Evolutionary conservation across 2,888 invertebrate genomes (phyloP).

Genomic region (Meghimatium bilineatum): DNA sequence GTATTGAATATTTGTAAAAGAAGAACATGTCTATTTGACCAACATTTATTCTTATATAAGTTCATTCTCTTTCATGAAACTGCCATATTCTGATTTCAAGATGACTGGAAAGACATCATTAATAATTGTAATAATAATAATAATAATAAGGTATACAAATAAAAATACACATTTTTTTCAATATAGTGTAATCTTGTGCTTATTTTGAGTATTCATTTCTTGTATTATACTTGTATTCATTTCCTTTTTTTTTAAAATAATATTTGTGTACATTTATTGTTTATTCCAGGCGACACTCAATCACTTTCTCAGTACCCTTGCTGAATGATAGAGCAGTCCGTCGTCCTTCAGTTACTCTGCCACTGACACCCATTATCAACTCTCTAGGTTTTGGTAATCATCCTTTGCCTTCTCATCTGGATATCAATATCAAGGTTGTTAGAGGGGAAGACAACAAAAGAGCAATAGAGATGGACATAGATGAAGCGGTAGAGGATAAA

Average conservation of each 20-base stretch:
- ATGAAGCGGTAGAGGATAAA: background rate
- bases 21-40: too few relatives aligned
- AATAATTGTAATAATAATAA: too few relatives aligned
- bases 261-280: background rate
- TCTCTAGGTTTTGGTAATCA: background rate
- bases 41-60: too few relatives aligned
- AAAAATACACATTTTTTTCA: too few relatives aligned
- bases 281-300: constrained; percentile 43
- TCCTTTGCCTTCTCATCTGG: background rate
- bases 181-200: background rate
- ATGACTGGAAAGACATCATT: too few relatives aligned
- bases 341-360: constrained; percentile 17
- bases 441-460: background rate
- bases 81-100: too few relatives aligned
- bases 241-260: background rate
- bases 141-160: too few relatives aligned
- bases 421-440: constrained; percentile 15
- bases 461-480: background rate
- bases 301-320: constrained; percentile 45
- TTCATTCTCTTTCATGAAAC: too few relatives aligned
- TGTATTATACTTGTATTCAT: too few relatives aligned
- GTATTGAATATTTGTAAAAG: too few relatives aligned
- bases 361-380: background rate
- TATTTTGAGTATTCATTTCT: background rate
- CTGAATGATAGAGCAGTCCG: constrained; percentile 7